phyloP scores from a whole-genome alignment of 2,797 vertebrate species.

The Strix occidentalis region DNA sequence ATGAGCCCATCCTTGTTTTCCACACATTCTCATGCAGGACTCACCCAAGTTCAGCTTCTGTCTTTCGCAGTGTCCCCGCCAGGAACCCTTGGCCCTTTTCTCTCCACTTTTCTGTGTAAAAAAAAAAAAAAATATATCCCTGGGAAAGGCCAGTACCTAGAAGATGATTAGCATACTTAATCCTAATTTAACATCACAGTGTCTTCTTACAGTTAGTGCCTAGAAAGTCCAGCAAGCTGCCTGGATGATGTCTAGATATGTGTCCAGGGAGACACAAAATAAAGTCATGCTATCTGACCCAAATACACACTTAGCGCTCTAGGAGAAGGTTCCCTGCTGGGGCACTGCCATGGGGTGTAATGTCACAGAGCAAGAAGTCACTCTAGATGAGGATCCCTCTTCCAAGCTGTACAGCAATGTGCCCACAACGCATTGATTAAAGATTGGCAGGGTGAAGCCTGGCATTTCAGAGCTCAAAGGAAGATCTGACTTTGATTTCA shows the following conservation, averaged over 20 bases:
- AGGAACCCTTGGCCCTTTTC: not conserved
- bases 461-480: not conserved
- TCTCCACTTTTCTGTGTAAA: not conserved
- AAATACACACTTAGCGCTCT: fast-evolving
- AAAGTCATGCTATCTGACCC: not conserved
- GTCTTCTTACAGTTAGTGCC: not conserved
- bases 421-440: not conserved
- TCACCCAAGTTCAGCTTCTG: not conserved
- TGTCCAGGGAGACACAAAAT: not conserved
- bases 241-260: not conserved
- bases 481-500: not conserved
- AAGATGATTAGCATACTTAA: not conserved
- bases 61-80: not conserved
- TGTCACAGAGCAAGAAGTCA: not conserved
- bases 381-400: not conserved
- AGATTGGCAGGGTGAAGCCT: not conserved
- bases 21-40: not conserved
- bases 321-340: not conserved
- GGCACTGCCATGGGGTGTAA: not conserved
- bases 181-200: not conserved
- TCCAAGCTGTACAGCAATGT: not conserved
- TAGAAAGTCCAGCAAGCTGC: not conserved
- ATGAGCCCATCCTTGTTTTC: not conserved
- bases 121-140: not conserved
- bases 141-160: not conserved